Percentiles rank a stretch among this genome's conserved stretches.
Evolutionary conservation across 2,888 invertebrate genomes (phyloP).

Genomic region (Parnassius apollo): DNA sequence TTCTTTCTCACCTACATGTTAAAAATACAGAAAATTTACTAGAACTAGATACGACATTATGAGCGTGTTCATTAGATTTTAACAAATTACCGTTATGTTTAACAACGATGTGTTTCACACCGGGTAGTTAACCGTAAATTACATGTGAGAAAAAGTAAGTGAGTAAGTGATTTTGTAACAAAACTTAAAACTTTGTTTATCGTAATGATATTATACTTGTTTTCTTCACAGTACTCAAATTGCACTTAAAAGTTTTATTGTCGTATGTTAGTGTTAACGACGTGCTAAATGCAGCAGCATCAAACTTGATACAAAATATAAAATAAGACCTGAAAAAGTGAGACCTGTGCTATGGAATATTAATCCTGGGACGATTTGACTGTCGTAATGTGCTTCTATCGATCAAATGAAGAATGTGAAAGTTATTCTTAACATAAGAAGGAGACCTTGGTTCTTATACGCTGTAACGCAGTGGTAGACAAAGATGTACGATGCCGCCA

Average conservation of each 20-base stretch:
- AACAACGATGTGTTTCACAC: conserved; percentile 14
- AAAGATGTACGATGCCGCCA: no score
- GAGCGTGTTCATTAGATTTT: conserved; percentile 16
- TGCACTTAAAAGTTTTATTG: conserved; percentile 58
- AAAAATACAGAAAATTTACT: conserved; percentile 18
- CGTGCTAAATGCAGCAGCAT: conserved; percentile 63
- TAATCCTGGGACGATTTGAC: no score
- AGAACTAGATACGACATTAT: conserved; percentile 12
- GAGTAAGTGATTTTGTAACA: conserved; percentile 21
- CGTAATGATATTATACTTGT: conserved; percentile 20
- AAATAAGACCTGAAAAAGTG: no score
- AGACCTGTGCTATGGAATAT: no score
- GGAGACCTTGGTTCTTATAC: no score
- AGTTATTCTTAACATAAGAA: no score
- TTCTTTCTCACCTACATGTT: conserved; percentile 29
- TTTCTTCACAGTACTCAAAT: conserved; percentile 34
- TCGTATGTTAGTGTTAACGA: conserved; percentile 63
- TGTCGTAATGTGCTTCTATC: no score
- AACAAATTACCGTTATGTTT: conserved; percentile 23
- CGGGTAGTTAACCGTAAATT: conserved; percentile 23
- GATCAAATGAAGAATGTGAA: no score
- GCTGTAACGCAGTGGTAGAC: no score
- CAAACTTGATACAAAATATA: conserved; percentile 30
- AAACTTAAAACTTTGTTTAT: conserved; percentile 24
- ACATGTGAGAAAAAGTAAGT: conserved; percentile 18